Base-by-base conservation (phyloP, 2,888 invertebrate genomes). In the Cactoblastis cactorum region DNA sequence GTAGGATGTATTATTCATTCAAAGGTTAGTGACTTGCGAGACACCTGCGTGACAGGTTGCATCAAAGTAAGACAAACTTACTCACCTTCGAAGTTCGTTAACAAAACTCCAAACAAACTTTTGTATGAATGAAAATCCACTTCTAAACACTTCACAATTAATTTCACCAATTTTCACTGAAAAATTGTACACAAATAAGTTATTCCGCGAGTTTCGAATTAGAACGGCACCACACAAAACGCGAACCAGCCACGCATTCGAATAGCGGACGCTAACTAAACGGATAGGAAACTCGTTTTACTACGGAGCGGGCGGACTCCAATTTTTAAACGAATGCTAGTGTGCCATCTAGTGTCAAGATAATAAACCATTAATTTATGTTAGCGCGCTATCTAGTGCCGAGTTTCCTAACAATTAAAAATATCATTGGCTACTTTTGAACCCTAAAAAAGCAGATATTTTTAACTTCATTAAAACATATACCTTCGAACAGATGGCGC, bases 11-110 rank as follows among this genome's bases (percentile, higher is more conserved):
- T 77, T n/a, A 18, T 24, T 47, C 37, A 48, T 41, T 72, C 43
- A 62, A 72, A 82, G 85, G 85, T 85, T 80, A 85, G 73, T 84
- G 85, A 86, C 85, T 83, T 74, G 65, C 52, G 70, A 83, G 84
- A 85, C 87, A 88, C 87, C 87, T 87, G 86, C 81, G 80, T 83
- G 85, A 87, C 87, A 87, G 85, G 86, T 86, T 86, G 83, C 74
- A 78, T 58, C 68, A 66, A 75, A 77, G 70, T 71, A 72, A 71
- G 69, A 69, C 66, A 72, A 75, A 74, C 73, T 75, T 79, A 73
- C 73, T 74, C 71, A 74, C 74, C 84, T 77, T 67, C 58, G 59
- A 63, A 77, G 71, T 72, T 76, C 71, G 57, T 35, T n/a, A 14
- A 9, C 15, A 57, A 50, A 61, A 60, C 32, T 68, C 65, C 66